These are phyloP conservation scores for Oligia latruncula DNA, from an alignment of 2,888 invertebrate genomes.

Conservation along the genomic window DNA sequence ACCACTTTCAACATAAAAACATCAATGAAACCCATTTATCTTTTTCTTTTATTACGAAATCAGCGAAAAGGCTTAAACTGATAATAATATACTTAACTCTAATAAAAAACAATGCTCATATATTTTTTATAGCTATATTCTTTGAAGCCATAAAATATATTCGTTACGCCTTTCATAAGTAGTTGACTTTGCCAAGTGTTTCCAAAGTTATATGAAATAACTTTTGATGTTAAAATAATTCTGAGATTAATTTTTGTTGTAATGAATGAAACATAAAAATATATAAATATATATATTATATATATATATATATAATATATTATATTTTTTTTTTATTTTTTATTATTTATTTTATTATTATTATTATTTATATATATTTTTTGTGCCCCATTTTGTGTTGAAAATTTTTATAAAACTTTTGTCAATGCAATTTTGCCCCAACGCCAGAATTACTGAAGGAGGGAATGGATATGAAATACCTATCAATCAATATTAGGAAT, in stretches of 20 bases:
- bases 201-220: constrained; percentile 23
- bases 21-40: constrained; percentile 40
- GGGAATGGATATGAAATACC: no score
- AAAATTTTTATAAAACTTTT: neutral
- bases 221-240: constrained; percentile 14
- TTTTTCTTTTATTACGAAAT: constrained; percentile 43
- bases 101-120: constrained; percentile 29
- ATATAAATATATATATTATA: no score
- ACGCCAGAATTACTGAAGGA: neutral
- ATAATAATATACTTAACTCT: neutral
- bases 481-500: no score
- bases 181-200: constrained; percentile 16
- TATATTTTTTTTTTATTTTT: no score
- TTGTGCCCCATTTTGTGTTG: no score
- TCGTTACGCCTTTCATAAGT: constrained; percentile 4
- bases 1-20: constrained; percentile 43
- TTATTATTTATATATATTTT: no score
- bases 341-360: no score
- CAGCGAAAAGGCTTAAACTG: constrained; percentile 34
- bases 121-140: constrained; percentile 35
- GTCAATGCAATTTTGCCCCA: neutral
- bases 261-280: neutral
- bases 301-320: no score
- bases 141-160: constrained; percentile 21
- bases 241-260: constrained; percentile 6